Evolutionary conservation across 2,888 invertebrate genomes (phyloP).

Genomic region (Pseudanteris insignis): DNA sequence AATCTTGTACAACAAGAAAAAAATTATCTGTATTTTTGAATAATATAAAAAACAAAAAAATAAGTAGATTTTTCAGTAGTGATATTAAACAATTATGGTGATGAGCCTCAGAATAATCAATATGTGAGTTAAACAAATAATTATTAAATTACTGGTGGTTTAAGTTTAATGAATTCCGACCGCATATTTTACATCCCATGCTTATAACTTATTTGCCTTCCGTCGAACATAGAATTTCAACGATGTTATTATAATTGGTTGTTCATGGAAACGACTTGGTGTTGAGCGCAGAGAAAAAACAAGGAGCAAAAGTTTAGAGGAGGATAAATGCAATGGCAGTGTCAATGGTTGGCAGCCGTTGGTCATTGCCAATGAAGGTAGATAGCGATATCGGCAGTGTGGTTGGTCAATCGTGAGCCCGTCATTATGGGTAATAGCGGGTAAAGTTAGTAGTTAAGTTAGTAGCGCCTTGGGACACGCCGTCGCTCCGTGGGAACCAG

Average conservation of each 20-base stretch:
- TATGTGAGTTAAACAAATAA: too few species aligned
- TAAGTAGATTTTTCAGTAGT: too few species aligned
- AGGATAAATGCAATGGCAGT: constrained; percentile 28
- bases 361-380: constrained; percentile 42
- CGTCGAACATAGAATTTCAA: too few species aligned
- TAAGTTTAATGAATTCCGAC: too few species aligned
- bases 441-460: constrained; percentile 43
- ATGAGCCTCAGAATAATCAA: too few species aligned
- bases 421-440: constrained; percentile 52
- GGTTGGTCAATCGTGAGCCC: constrained; percentile 46
- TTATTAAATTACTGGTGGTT: too few species aligned
- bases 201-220: too few species aligned
- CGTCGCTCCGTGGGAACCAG: constrained; percentile 49
- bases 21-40: too few species aligned
- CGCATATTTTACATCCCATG: too few species aligned
- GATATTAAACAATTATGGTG: too few species aligned
- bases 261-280: neutral
- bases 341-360: constrained; percentile 46
- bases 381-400: constrained; percentile 47
- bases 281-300: neutral
- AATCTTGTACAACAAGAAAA: too few species aligned
- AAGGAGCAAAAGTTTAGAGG: constrained; percentile 10
- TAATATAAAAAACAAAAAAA: too few species aligned
- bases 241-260: neutral
- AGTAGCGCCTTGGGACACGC: constrained; percentile 50